Evolutionary conservation across 1,140 invertebrate genomes (phyloP), one percentile per base, ranked within the genome.

Genomic region (Trichomalopsis sarcophagae): DNA sequence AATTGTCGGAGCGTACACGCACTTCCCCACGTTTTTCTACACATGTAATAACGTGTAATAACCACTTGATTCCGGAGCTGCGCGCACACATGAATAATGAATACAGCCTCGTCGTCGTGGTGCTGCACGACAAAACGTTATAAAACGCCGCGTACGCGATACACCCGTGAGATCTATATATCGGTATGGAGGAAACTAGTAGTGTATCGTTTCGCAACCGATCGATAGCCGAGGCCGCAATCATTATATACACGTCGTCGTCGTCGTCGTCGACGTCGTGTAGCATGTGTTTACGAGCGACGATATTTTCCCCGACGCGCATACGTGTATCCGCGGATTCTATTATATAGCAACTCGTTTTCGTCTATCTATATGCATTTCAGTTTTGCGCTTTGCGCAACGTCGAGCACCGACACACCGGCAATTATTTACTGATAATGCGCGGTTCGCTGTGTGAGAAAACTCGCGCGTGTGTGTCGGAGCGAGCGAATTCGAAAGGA

Each of bases 31-130:
- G 55, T 62, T 62, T 62, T 62, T 62, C 44, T 47, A 1, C 44
- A 36, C 33, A 36, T 78, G 11, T 17, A 11, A 11, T 11, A 6
- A n/a, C 55, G 47, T 4, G 11, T 50, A 50, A 50, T 62, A 62
- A 68, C 36, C n/a, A 55, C 13, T 40, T 23, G 9, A 68, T 36
- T 79, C 17, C 14, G 9, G 21, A 40, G 30, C 23, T 36, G 55
- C 33, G 55, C 4, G 33, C 27, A 50, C 50, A 55, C 36, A 68
- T 62, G 50, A 68, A 79, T 79, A 79, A 79, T 79, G 33, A 68
- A 23, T 50, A 27, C 27, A 62, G 55, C 17, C 6, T 13, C 9
- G 44, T 13, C 10, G 11, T 62, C 6, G 17, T 7, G 21, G 55
- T 62, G 21, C 55, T 6, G 21, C 55, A 7, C 4, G 55, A 62